Base-by-base conservation (phyloP, 2,113 vertebrate genomes). In the Macquaria australasica region DNA sequence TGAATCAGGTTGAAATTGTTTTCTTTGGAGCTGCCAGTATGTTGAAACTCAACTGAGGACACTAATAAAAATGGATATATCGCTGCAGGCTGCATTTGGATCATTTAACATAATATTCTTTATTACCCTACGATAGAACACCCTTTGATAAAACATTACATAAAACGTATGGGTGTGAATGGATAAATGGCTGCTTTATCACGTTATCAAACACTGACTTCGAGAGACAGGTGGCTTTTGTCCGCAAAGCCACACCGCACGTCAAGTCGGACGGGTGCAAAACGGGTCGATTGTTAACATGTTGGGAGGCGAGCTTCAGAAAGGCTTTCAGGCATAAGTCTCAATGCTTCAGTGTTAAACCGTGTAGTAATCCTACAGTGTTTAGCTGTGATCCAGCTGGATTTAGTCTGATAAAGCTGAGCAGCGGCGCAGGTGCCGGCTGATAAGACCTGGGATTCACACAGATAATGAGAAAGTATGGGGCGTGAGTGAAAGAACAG, bases 401-500 rank as follows among this genome's bases (percentile, higher is more conserved):
- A 92, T 91, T 88, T 84, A 82, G 79, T 80, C 41, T 25, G 68
- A 77, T 87, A 4, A 78, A 84, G 89, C 82, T 58, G 76, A 88
- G 82, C 89, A 83, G 83, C 23, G 37, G 79, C 1, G 23, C 93
- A 94, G 93, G 91, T 93, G 89, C 76, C 25, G 8, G 60, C 83
- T 72, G 84, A 86, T 92, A 92, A 93, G 88, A 88, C 92, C 76
- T 31, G 50, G 79, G 86, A 84, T 89, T 88, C 85, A 84, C 85
- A 88, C 80, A 77, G 79, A 88, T 55, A 70, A 85, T 86, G 73
- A 77, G 80, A 87, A 80, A n/a, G 67, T 4, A 37, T 14, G 45
- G 45, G 14, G 45, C 8, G 58, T 31, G 72, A 18, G 48, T 20
- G 34, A 53, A 39, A 28, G 48, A 51, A 20, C 31, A 20, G 6